Evolutionary conservation across 2,888 invertebrate genomes (phyloP).

Genomic region (Koerneria pararmatus): DNA sequence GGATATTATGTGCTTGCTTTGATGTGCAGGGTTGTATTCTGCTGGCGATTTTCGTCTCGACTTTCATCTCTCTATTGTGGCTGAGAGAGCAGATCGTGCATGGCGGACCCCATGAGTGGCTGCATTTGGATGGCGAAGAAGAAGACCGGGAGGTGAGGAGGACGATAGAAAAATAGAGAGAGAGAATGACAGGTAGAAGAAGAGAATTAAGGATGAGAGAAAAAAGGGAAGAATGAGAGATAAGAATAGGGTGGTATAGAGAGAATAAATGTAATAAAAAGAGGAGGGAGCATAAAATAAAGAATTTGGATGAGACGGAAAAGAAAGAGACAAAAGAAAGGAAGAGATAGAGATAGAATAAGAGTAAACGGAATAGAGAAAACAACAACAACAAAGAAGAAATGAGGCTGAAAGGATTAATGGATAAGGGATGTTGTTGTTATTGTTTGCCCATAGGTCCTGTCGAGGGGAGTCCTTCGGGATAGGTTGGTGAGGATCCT

Average conservation of each 20-base stretch:
- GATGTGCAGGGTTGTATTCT: slow-evolving; percentile 77
- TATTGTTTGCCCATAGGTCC: too few relatives aligned
- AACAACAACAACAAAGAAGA: too few relatives aligned
- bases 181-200: background rate
- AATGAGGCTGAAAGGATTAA: too few relatives aligned
- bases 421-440: too few relatives aligned
- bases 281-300: slow-evolving; percentile 24
- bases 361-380: too few relatives aligned
- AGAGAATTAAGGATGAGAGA: slow-evolving; percentile 5
- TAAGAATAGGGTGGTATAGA: slow-evolving; percentile 30
- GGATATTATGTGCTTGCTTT: background rate
- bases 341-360: background rate
- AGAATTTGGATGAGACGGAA: slow-evolving; percentile 17
- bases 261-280: slow-evolving; percentile 24
- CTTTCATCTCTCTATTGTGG: slow-evolving; percentile 93
- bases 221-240: too few relatives aligned
- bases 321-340: slow-evolving; percentile 5
- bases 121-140: slow-evolving; percentile 29
- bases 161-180: background rate
- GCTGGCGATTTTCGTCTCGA: slow-evolving; percentile 78
- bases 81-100: slow-evolving; percentile 70
- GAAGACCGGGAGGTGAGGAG: slow-evolving; percentile 12
- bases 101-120: slow-evolving; percentile 41
- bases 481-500: too few relatives aligned
- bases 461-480: too few relatives aligned